These are phyloP conservation scores for Falco concolor DNA, from an alignment of 2,797 vertebrate genomes.

Conservation along the genomic window DNA sequence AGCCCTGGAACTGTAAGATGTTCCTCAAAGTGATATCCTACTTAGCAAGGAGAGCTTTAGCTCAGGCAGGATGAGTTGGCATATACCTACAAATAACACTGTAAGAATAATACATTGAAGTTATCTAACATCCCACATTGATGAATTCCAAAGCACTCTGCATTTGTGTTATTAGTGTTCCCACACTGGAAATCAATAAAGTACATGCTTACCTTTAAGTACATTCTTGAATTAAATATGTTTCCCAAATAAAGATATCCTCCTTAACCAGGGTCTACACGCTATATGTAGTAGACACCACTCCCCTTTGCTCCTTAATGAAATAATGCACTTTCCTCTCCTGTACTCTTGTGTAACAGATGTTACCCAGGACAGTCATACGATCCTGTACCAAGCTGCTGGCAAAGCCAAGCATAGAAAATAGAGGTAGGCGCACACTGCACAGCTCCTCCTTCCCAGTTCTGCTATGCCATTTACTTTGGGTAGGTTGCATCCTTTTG, in stretches of 20 bases:
- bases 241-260: not conserved
- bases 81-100: not conserved
- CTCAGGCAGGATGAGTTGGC: not conserved
- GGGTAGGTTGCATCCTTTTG: not conserved
- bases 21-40: not conserved
- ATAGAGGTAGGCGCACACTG: not conserved
- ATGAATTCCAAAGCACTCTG: not conserved
- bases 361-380: not conserved
- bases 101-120: not conserved
- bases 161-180: not conserved
- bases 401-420: not conserved
- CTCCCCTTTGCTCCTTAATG: not conserved
- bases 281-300: not conserved
- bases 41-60: not conserved
- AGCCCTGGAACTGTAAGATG: not conserved
- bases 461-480: fast-evolving
- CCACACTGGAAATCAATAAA: not conserved
- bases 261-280: not conserved
- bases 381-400: not conserved
- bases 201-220: not conserved
- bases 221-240: not conserved
- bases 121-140: not conserved
- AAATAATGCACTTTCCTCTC: not conserved
- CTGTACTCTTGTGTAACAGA: not conserved
- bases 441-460: not conserved